phyloP scores from a whole-genome alignment of 2,797 vertebrate genomes.

The Lateolabrax maculatus region DNA sequence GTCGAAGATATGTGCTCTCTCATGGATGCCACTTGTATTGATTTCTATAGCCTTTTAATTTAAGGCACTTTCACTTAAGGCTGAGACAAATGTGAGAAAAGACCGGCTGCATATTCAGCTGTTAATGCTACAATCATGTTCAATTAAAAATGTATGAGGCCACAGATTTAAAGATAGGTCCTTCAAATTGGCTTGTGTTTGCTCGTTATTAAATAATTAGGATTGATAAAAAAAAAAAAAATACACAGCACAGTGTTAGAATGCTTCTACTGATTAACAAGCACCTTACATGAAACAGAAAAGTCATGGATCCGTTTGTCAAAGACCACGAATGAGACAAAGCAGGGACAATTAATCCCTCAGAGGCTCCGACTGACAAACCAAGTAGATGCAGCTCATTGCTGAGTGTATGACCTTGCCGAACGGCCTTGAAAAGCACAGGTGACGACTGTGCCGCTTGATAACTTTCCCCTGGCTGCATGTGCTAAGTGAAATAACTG shows the following conservation, averaged over 20 bases:
- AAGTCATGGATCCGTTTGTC: slow-evolving; percentile 90
- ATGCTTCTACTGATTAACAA: slow-evolving; percentile 88
- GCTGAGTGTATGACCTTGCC: slow-evolving; percentile 88
- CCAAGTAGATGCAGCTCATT: slow-evolving; percentile 90
- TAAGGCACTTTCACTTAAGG: slow-evolving; percentile 84
- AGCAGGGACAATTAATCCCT: slow-evolving; percentile 92
- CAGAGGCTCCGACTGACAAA: slow-evolving; percentile 88
- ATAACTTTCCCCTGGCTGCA: slow-evolving; percentile 86
- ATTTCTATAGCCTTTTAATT: slow-evolving; percentile 87
- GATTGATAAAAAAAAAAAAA: slow-evolving; percentile 87
- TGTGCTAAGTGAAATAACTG: slow-evolving; percentile 76
- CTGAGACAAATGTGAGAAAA: slow-evolving; percentile 76
- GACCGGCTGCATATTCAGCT: slow-evolving; percentile 81
- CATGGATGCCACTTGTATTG: slow-evolving; percentile 80
- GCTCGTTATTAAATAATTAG: slow-evolving; percentile 91
- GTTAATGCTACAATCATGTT: slow-evolving; percentile 90
- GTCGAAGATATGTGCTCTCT: slow-evolving; percentile 71
- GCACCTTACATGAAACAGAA: slow-evolving; percentile 86
- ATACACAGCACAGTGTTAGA: slow-evolving; percentile 87
- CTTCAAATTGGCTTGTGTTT: slow-evolving; percentile 84
- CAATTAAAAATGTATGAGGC: slow-evolving; percentile 94
- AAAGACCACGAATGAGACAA: slow-evolving; percentile 88
- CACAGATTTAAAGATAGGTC: slow-evolving; percentile 84
- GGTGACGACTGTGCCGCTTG: slow-evolving; percentile 88
- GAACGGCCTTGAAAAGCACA: slow-evolving; percentile 87